Conservation (phyloP, 2,797 vertebrate genomes). For the Accipiter minullus region DNA sequence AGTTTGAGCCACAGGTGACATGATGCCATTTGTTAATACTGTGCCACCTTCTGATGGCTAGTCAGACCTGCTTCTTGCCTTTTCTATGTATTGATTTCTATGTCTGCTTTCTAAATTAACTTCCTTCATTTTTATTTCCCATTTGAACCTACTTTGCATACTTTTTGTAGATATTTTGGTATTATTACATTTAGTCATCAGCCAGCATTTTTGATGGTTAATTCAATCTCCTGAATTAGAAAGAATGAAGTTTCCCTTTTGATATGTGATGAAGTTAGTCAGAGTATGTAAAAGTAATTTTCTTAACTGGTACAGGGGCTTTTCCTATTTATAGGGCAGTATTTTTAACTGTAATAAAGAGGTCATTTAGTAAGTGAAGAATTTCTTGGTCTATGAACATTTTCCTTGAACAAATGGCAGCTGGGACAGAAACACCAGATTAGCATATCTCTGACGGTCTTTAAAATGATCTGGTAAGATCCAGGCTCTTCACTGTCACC, state of each 20-base stretch:
- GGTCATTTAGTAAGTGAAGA: conserved; percentile 1
- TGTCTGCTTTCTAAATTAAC: not conserved
- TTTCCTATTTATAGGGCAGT: conserved; percentile 22
- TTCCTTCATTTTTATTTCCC: not conserved
- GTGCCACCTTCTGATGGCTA: not conserved
- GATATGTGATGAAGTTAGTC: not conserved
- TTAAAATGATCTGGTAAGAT: not conserved
- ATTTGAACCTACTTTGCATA: not conserved
- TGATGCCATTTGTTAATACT: not conserved
- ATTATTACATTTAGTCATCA: not conserved
- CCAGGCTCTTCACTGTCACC: not conserved
- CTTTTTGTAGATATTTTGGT: not conserved
- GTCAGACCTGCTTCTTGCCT: not conserved
- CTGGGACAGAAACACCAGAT: not conserved
- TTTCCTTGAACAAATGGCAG: not conserved
- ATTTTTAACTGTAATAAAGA: conserved; percentile 45
- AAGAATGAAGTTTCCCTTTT: conserved; percentile 1
- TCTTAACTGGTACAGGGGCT: not conserved
- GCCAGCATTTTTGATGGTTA: not conserved
- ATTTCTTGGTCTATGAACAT: not conserved
- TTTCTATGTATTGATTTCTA: not conserved
- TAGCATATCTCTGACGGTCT: not conserved
- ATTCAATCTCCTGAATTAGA: not conserved
- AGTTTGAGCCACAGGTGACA: not conserved
- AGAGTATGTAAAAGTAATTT: not conserved